A percentile compares a stretch with the other conserved stretches of the same genome.
Conservation (phyloP, 2,797 vertebrate species). For the Galago senegalensis region DNA sequence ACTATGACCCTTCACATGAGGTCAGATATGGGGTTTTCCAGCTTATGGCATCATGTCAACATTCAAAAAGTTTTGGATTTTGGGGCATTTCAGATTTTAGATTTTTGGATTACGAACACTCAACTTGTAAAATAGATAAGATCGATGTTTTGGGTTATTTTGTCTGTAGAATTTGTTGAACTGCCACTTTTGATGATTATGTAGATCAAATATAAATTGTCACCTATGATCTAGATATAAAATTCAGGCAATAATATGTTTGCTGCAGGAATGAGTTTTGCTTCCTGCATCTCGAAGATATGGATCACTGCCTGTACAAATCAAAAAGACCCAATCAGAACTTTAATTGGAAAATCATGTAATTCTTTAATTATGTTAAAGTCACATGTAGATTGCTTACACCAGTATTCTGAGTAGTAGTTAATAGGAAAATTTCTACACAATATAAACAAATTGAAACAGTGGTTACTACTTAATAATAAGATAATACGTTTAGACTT, state of each 20-base stretch:
- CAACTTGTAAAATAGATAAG: background rate
- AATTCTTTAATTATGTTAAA: slow-evolving; percentile 31
- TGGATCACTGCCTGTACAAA: background rate
- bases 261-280: background rate
- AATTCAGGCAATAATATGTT: background rate
- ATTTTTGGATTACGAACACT: background rate
- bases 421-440: slow-evolving; percentile 21
- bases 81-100: background rate
- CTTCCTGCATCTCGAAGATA: background rate
- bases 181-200: background rate
- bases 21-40: background rate
- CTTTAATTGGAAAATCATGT: background rate
- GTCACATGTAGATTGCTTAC: background rate
- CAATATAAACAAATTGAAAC: slow-evolving; percentile 33
- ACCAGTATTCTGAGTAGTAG: background rate
- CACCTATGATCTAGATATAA: background rate
- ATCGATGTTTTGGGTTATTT: background rate
- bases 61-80: background rate
- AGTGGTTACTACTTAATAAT: background rate
- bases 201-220: background rate
- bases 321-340: slow-evolving; percentile 53
- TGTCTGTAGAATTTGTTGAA: background rate
- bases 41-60: background rate
- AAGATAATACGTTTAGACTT: background rate
- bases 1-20: no score